These are phyloP conservation scores for Dasyurus viverrinus DNA, from an alignment of 2,113 vertebrate genomes.

Conservation along the genomic window DNA sequence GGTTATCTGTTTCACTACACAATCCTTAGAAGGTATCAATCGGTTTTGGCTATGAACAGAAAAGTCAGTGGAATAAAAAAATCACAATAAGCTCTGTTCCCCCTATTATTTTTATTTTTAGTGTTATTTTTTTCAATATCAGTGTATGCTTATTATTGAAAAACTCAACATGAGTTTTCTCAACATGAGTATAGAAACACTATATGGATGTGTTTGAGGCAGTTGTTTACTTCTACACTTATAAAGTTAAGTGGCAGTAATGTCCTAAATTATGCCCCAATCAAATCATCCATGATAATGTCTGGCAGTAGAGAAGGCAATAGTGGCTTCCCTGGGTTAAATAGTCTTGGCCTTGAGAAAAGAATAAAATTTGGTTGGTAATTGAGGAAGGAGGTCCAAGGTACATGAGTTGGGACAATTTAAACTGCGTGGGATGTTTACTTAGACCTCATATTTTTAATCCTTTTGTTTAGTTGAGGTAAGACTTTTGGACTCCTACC, in stretches of 20 bases:
- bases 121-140: constrained; percentile 17
- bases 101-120: constrained; percentile 27
- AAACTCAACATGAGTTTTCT: neutral
- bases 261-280: constrained; percentile 51
- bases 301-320: constrained; percentile 28
- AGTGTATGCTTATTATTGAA: constrained; percentile 2
- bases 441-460: neutral
- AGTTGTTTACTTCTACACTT: constrained; percentile 31
- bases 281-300: constrained; percentile 34
- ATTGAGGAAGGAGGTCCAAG: constrained; percentile 29
- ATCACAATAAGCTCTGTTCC: neutral
- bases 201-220: neutral
- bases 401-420: constrained; percentile 13
- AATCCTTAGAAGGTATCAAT: neutral
- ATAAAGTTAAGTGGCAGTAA: constrained; percentile 15
- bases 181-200: neutral
- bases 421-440: neutral
- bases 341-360: constrained; percentile 51
- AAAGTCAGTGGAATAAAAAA: constrained; percentile 4
- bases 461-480: neutral
- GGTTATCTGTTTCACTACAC: neutral
- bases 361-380: constrained; percentile 46
- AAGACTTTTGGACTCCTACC: constrained; percentile 17
- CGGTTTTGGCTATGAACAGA: neutral
- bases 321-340: constrained; percentile 2